phyloP scores from a whole-genome alignment of 2,888 invertebrate species.

The Odontomyia ornata region DNA sequence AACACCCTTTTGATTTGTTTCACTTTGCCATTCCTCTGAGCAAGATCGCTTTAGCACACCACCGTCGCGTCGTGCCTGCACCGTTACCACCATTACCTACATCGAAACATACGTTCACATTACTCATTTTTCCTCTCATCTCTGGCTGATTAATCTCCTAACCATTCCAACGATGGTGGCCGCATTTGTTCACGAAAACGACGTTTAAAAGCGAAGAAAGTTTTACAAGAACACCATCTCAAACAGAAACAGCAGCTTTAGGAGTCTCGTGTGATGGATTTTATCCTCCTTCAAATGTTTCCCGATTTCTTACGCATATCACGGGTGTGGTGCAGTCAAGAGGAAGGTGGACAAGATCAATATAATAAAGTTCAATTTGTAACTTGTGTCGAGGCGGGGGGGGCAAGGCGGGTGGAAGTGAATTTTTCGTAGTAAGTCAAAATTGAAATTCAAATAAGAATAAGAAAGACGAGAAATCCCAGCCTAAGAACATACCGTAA shows the following conservation, averaged over 20 bases:
- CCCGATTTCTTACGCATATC: not conserved
- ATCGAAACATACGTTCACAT: not conserved
- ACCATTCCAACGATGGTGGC: constrained; percentile 19
- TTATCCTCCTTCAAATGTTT: not conserved
- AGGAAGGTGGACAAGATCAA: constrained; percentile 13
- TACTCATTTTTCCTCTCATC: constrained; percentile 27
- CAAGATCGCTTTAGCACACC: not conserved
- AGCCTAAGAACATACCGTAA: not conserved
- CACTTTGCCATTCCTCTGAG: not conserved
- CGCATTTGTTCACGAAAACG: constrained; percentile 19
- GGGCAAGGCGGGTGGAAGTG: not conserved
- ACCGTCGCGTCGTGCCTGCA: too few relatives aligned
- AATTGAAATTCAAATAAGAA: not conserved
- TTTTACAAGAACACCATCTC: constrained; percentile 1
- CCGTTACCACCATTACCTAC: not conserved
- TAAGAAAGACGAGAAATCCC: not conserved
- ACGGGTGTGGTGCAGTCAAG: too few relatives aligned
- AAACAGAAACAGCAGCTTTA: not conserved
- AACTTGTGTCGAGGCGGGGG: not conserved
- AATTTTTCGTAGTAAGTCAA: not conserved
- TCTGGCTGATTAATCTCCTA: constrained; percentile 19
- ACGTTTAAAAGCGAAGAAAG: constrained; percentile 30
- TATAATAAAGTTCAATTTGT: not conserved
- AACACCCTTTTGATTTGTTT: constrained; percentile 27
- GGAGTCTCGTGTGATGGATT: constrained; percentile 3